Percentiles rank a stretch among this genome's conserved stretches.
Conservation (phyloP, 2,888 invertebrate species). For the Drosophila ezoana region DNA sequence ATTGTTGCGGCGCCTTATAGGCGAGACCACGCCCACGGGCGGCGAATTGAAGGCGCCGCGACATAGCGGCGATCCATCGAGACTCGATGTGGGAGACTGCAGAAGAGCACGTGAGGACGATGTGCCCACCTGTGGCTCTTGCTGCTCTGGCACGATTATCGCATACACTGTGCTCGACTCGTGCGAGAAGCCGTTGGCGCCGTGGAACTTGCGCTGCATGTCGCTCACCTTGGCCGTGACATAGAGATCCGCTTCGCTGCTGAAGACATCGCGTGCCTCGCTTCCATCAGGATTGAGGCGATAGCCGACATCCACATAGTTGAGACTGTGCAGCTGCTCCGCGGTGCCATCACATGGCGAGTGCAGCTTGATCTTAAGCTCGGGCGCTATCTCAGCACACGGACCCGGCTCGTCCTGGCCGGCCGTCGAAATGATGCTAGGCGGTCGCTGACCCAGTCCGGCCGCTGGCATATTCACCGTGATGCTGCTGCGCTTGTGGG, state of each 20-base stretch:
- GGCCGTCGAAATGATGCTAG: constrained; percentile 89
- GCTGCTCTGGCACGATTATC: constrained; percentile 83
- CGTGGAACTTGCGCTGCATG: constrained; percentile 83
- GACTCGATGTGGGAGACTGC: constrained; percentile 65
- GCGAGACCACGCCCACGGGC: constrained; percentile 82
- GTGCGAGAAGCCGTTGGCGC: constrained; percentile 81
- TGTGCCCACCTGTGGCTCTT: constrained; percentile 50
- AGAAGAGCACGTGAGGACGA: constrained; percentile 35
- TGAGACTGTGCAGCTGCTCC: constrained; percentile 71
- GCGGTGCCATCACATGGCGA: constrained; percentile 68
- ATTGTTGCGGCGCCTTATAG: constrained; percentile 73
- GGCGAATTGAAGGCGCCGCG: constrained; percentile 72
- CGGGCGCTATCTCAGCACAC: constrained; percentile 87
- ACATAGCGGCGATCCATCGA: constrained; percentile 68
- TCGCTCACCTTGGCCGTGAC: constrained; percentile 82
- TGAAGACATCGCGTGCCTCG: constrained; percentile 83
- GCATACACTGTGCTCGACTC: constrained; percentile 85
- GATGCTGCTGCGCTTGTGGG: constrained; percentile 87
- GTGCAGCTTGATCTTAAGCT: constrained; percentile 85
- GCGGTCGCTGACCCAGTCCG: constrained; percentile 87
- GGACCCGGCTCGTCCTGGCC: constrained; percentile 88
- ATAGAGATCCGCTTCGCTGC: constrained; percentile 84
- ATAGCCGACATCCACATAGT: constrained; percentile 85
- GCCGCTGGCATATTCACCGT: constrained; percentile 88
- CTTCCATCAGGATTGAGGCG: constrained; percentile 85